Evolutionary conservation across 2,888 invertebrate genomes (phyloP), one percentile per base, ranked within the genome.

Genomic region (Polymixis lichenea): DNA sequence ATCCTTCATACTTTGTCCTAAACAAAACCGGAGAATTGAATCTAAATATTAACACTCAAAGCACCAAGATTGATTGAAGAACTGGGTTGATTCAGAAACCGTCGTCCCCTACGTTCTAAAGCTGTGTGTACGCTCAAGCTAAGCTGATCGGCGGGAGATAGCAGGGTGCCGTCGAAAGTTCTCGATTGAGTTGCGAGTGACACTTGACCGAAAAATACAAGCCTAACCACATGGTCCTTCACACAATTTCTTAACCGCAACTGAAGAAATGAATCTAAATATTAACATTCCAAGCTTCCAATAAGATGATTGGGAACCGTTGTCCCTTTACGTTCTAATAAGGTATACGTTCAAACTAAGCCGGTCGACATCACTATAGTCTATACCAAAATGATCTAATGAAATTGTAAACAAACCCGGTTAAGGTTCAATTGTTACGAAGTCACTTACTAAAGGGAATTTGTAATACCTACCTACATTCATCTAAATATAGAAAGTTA

Each of bases 191-290:
- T 79, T 85, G 86, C 77, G 82, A 87, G 76, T 86, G 87, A 74
- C 86, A 87, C 88, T 90, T 86, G 88, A 89, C 87, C 87, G 88
- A 85, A 80, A 82, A 79, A 84, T 78, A 25, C 5, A 56, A 56
- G n/a, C n/a, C 7, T n/a, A n/a, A 56, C n/a, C 56, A n/a, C n/a
- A n/a, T 46, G 43, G 43, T 25, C 6, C 46, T 25, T 13, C 11
- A 19, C 4, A 8, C 4, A 19, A 25, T 64, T 43, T 25, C 56
- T 17, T 64, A 5, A 11, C n/a, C 5, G 1, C 15, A 32, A 51
- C 67, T 7, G 2, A 6, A 13, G 8, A 28, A 60, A 61, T 19
- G 0, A 56, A 28, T 8, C 17, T 19, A 28, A n/a, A 28, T 28
- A 19, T 6, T 3, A 51, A 7, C 28, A 38, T 43, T 43, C 43